Evolutionary conservation across 1,140 invertebrate species (phyloP).

Genomic region (Hypsibius dujardini): DNA sequence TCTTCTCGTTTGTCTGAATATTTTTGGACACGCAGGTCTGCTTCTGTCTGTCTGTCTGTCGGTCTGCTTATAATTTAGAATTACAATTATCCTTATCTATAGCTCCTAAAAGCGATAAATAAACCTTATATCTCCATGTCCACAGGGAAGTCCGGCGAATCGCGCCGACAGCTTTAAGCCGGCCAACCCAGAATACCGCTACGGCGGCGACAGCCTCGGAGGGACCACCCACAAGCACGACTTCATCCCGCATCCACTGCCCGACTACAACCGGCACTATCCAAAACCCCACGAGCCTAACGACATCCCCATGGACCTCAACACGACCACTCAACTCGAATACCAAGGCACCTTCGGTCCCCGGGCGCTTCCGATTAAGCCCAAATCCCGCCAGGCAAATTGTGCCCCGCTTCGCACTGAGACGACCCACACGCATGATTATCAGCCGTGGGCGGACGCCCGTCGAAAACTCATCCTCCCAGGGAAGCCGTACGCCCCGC

Average conservation of each 20-base stretch:
- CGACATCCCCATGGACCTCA: slow-evolving; percentile 13
- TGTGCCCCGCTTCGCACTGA: neutral
- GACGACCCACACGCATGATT: neutral
- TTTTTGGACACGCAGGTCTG: too few species aligned
- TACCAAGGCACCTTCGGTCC: neutral
- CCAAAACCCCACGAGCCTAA: neutral
- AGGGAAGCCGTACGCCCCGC: neutral
- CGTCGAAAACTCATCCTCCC: neutral
- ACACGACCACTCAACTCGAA: neutral
- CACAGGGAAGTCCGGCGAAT: neutral
- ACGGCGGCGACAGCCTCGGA: neutral
- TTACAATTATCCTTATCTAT: too few species aligned
- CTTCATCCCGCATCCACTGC: neutral
- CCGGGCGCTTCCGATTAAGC: neutral
- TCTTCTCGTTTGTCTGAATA: too few species aligned
- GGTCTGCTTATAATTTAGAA: neutral
- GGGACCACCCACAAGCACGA: neutral
- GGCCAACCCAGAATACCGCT: slow-evolving; percentile 7
- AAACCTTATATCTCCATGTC: neutral
- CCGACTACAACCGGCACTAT: neutral
- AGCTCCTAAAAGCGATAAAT: neutral
- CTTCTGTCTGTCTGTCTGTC: neutral
- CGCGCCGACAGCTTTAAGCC: neutral
- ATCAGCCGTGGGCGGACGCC: neutral
- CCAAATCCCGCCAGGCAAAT: neutral